These are phyloP conservation scores for Callipepla californica DNA, from an alignment of 2,113 vertebrate species.

Conservation along the genomic window DNA sequence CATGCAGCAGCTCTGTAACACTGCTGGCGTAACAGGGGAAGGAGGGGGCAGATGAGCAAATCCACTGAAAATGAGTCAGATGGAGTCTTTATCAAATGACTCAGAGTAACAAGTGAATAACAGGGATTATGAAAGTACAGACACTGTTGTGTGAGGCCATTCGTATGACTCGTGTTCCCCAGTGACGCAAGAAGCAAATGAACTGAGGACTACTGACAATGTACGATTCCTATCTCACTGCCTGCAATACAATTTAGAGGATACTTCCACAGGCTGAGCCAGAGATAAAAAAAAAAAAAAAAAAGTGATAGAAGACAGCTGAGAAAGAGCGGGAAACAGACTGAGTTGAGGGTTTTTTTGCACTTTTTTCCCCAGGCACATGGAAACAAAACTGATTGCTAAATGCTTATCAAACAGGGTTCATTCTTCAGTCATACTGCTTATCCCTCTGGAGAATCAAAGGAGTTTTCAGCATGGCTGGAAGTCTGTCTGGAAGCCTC, in stretches of 20 bases:
- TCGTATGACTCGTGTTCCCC: slow-evolving; percentile 6
- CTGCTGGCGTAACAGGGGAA: neutral
- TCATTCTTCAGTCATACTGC: neutral
- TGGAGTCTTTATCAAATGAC: neutral
- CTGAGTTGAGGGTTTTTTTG: neutral
- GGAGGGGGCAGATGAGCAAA: neutral
- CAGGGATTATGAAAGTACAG: slow-evolving; percentile 23
- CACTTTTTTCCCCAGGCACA: neutral
- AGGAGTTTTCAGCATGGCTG: neutral
- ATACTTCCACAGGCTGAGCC: slow-evolving; percentile 2
- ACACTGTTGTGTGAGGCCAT: neutral
- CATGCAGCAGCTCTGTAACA: neutral
- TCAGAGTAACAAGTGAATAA: slow-evolving; percentile 33
- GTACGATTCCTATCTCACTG: neutral
- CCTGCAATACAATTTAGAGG: neutral
- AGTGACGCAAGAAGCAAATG: slow-evolving; percentile 17
- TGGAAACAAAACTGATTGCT: neutral
- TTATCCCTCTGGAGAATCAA: neutral
- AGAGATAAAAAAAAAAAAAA: neutral
- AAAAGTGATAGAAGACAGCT: slow-evolving; percentile 27
- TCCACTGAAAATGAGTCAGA: slow-evolving; percentile 6
- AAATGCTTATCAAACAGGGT: slow-evolving; percentile 2
- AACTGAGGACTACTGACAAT: neutral
- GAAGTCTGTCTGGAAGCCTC: neutral
- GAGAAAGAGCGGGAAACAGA: slow-evolving; percentile 8